These are phyloP conservation scores for Mustela nigripes DNA, from an alignment of 2,113 vertebrate species.

Conservation along the genomic window DNA sequence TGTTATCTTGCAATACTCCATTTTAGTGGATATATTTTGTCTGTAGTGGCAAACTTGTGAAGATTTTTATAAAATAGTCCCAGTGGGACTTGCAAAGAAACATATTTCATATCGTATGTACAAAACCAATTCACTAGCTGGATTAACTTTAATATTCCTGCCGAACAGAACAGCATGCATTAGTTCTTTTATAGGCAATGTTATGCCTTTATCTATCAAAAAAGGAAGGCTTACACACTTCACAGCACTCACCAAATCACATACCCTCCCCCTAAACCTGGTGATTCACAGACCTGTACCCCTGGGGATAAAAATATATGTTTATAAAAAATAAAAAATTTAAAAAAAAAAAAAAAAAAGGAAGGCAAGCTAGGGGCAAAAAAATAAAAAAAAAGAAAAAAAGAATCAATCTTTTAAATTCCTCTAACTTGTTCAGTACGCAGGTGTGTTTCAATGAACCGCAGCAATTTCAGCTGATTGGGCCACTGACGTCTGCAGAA, in stretches of 20 bases:
- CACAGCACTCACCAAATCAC: no score
- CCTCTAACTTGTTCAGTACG: constrained; percentile 83
- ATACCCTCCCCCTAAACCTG: no score
- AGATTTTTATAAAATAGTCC: constrained; percentile 85
- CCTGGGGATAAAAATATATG: no score
- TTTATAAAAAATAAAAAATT: no score
- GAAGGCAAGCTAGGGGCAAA: constrained; percentile 69
- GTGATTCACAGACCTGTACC: no score
- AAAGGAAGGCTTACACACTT: constrained; percentile 82
- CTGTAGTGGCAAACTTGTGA: constrained; percentile 83
- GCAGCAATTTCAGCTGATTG: constrained; percentile 86
- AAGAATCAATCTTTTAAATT: constrained; percentile 85
- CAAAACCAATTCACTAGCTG: constrained; percentile 86
- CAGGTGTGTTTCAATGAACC: constrained; percentile 86
- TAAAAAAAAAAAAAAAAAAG: constrained; percentile 87
- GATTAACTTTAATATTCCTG: constrained; percentile 88
- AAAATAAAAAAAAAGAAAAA: constrained; percentile 56
- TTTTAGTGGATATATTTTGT: constrained; percentile 78
- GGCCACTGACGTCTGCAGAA: constrained; percentile 82
- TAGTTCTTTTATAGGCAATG: constrained; percentile 85
- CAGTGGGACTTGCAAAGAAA: constrained; percentile 81
- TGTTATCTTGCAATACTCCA: constrained; percentile 83
- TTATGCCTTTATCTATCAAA: constrained; percentile 79
- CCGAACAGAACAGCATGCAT: constrained; percentile 78
- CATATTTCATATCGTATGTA: constrained; percentile 86